These are phyloP conservation scores for Corythaeola cristata DNA, from an alignment of 2,113 vertebrate species.

Conservation along the genomic window DNA sequence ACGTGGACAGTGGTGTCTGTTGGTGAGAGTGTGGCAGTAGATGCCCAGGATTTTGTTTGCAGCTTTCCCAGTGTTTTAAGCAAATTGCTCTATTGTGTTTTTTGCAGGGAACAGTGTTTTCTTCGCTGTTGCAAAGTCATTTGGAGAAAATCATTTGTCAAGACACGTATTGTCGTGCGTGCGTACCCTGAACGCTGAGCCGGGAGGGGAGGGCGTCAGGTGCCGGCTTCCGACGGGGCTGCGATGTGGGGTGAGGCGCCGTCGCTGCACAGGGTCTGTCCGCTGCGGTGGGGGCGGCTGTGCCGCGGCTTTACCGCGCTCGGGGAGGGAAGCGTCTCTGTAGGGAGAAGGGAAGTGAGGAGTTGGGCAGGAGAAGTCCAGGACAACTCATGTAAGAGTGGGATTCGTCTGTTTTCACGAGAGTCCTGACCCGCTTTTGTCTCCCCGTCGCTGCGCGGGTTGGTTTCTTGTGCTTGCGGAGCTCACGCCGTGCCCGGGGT, in stretches of 20 bases:
- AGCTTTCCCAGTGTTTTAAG: background rate
- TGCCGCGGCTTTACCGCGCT: background rate
- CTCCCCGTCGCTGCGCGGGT: background rate
- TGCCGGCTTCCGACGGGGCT: background rate
- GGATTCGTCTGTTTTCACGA: background rate
- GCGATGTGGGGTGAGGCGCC: background rate
- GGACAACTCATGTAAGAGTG: background rate
- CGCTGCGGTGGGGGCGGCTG: background rate
- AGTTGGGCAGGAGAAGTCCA: background rate
- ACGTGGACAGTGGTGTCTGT: background rate
- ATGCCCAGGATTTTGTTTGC: background rate
- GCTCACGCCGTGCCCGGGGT: background rate
- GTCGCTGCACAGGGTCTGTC: background rate
- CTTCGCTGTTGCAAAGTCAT: background rate
- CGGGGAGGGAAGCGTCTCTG: background rate
- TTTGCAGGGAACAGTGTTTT: background rate
- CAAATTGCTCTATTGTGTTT: background rate
- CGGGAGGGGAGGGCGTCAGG: background rate
- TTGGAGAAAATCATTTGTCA: background rate
- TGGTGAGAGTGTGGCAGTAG: background rate
- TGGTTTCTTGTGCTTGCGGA: background rate
- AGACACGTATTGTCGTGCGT: background rate
- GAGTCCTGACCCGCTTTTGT: accelerated
- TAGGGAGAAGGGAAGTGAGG: background rate
- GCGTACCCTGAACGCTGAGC: accelerated